phyloP scores from a whole-genome alignment of 1,140 invertebrate species.

The Drosophila punjabiensis region DNA sequence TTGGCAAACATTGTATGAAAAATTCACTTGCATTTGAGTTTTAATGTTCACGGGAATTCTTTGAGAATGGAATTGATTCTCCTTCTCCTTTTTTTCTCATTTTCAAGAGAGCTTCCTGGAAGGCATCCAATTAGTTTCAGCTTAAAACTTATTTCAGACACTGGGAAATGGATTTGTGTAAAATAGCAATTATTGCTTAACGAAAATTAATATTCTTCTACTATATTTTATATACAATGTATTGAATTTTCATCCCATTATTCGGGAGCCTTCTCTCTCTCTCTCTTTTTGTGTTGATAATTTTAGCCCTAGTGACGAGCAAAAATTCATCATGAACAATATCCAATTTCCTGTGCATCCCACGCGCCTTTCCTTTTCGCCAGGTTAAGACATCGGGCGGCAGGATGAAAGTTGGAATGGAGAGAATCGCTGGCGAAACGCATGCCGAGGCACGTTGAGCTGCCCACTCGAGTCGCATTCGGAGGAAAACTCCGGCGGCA shows the following conservation, averaged over 20 bases:
- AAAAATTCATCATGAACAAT: conserved; percentile 9
- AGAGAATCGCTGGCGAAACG: conserved; percentile 12
- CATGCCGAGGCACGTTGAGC: conserved; percentile 50
- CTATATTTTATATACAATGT: neutral
- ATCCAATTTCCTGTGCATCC: conserved; percentile 5
- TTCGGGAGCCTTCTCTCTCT: neutral
- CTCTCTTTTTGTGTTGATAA: neutral
- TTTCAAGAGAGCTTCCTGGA: neutral
- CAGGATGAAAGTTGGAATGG: neutral
- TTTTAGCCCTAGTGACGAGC: neutral
- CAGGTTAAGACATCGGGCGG: conserved; percentile 1
- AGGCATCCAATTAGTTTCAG: neutral
- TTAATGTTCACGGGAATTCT: neutral
- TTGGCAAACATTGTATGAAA: neutral
- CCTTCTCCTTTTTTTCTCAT: neutral
- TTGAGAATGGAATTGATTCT: too few relatives aligned
- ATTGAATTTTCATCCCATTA: neutral
- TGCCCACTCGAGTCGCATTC: conserved; percentile 39
- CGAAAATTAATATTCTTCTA: neutral
- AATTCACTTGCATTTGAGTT: conserved; percentile 1
- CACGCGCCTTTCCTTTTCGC: conserved; percentile 8
- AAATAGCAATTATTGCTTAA: neutral
- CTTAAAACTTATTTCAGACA: neutral
- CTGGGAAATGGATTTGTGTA: neutral
- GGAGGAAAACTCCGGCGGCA: conserved; percentile 17